Base-by-base conservation (phyloP, 2,888 invertebrate species). In the Eremobia ochroleuca region DNA sequence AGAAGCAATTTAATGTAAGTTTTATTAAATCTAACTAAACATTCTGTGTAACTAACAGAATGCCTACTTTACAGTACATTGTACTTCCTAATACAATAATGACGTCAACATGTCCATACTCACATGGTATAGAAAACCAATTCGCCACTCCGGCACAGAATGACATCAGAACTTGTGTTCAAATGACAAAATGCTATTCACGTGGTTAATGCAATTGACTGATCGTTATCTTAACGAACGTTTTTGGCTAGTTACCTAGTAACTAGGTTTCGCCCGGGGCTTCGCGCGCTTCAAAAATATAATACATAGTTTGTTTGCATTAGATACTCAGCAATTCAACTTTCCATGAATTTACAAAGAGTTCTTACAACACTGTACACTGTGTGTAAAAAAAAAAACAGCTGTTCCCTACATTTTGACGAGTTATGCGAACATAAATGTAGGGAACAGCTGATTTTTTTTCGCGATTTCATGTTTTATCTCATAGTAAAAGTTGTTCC, bases 141-240 rank as follows among this genome's bases (percentile, higher is more conserved):
- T 83, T 79, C 43, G 43, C 61, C 21, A 43, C n/a, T 46, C 15
- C 61, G 40, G 1, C 66, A 43, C 15, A 65, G 66, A 25, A 75
- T 83, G 79, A 79, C 82, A 79, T 79, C 83, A 83, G 75, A 82
- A 66, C 43, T 67, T 28, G 67, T 52, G 43, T 34, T 28, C 34
- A 74, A 82, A 61, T 74, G 59, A 75, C 67, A 59, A 74, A 73
- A 65, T 43, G n/a, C 59, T 49, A 64, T 77, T 59, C 64, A 73
- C 64, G 55, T 71, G 62, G 37, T 15, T 25, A 49, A 59, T 75
- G 68, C 74, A 83, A 85, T 80, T 73, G 80, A 67, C 59, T 62
- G 81, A 77, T 85, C 34, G 62, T 64, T 77, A 85, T 80, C 80
- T 11, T 59, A 59, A 74, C 67, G 28, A 66, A 76, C 62, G 65